phyloP scores from a whole-genome alignment of 2,113 vertebrate genomes.

The Colius striatus region DNA sequence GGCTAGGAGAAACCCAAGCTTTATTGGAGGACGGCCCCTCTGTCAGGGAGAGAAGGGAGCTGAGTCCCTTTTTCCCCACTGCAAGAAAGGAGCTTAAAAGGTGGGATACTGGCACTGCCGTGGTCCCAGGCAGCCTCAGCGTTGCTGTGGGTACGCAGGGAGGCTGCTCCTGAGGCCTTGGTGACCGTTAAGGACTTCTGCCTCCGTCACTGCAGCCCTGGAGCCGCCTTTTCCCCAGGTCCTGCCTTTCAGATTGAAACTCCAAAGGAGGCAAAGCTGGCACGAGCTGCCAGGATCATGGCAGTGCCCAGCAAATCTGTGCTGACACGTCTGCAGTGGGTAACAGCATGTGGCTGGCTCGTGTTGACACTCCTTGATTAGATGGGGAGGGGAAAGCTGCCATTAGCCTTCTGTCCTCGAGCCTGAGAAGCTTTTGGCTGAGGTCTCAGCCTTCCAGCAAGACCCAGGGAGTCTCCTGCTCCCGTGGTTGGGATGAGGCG shows the following conservation, averaged over 20 bases:
- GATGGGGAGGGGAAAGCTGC: conserved; percentile 47
- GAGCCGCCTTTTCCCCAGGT: neutral
- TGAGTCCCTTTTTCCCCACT: accelerated
- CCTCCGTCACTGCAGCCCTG: neutral
- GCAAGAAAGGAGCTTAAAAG: too few species aligned
- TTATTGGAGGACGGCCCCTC: neutral
- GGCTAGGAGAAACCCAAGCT: accelerated
- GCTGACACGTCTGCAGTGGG: conserved; percentile 31
- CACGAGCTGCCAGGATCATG: neutral
- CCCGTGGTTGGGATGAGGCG: accelerated
- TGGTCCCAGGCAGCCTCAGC: accelerated
- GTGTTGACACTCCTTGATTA: neutral
- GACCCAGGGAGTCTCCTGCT: conserved; percentile 9
- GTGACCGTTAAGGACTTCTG: neutral
- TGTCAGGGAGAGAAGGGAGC: neutral
- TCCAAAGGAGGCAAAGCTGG: conserved; percentile 25
- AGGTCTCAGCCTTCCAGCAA: neutral
- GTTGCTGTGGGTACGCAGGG: accelerated
- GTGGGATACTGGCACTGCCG: accelerated
- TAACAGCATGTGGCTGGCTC: conserved; percentile 43
- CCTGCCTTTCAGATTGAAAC: neutral
- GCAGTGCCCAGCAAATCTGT: conserved; percentile 19
- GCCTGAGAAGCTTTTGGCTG: neutral
- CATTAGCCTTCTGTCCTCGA: conserved; percentile 29
- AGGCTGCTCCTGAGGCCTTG: accelerated